Conservation (phyloP, 2,888 invertebrate species). For the Nesidiocoris tenuis region DNA sequence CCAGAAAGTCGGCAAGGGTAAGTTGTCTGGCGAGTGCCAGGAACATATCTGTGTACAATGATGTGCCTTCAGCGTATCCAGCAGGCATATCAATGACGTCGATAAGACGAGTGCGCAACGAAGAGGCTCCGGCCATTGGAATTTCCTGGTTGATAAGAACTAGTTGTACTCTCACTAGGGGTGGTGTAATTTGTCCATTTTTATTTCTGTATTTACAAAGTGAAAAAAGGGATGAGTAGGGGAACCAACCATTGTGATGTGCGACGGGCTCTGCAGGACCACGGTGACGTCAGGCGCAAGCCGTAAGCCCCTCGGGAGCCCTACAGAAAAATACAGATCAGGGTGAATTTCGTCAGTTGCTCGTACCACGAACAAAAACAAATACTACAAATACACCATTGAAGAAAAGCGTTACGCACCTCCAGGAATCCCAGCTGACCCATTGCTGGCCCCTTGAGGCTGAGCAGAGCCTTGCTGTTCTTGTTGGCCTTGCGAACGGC, state of each 20-base stretch:
- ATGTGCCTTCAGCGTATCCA: conserved; percentile 17
- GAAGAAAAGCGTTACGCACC: neutral
- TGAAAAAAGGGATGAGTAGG: too few relatives aligned
- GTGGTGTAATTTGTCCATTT: too few relatives aligned
- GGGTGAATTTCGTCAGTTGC: too few relatives aligned
- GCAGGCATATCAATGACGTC: neutral
- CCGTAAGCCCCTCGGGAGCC: neutral
- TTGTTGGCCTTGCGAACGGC: conserved; percentile 40
- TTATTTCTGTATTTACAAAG: too few relatives aligned
- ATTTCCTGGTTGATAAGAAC: neutral
- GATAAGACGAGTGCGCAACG: neutral
- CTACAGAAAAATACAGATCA: too few relatives aligned
- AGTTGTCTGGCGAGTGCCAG: conserved; percentile 30
- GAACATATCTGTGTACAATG: conserved; percentile 32
- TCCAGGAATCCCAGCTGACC: conserved; percentile 8
- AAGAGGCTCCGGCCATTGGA: neutral
- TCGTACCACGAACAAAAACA: too few relatives aligned
- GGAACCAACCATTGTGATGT: conserved; percentile 23
- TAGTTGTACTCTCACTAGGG: too few relatives aligned
- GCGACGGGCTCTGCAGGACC: conserved; percentile 27
- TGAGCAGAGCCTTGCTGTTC: conserved; percentile 33
- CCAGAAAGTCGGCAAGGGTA: conserved; percentile 21
- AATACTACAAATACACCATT: neutral
- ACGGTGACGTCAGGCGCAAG: conserved; percentile 33
- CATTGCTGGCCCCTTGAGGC: conserved; percentile 32